Base-by-base conservation (phyloP, 2,113 vertebrate species). In the Garra rufa region DNA sequence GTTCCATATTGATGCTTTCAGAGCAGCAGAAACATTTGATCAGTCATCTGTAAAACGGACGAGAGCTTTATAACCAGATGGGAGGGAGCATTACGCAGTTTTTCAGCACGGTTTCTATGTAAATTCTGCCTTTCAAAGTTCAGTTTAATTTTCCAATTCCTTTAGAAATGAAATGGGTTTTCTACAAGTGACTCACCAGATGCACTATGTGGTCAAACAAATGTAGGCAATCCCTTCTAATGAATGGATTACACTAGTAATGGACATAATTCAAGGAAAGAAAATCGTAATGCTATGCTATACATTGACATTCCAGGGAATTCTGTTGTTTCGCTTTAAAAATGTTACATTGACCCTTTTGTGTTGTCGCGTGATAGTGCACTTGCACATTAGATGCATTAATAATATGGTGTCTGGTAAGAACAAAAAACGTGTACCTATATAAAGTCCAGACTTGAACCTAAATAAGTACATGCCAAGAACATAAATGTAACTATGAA, bases 1-100 rank as follows among this genome's bases (percentile, higher is more conserved):
- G 19, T 44, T 46, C 75, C 83, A 85, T 87, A 21, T 9, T 83
- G 30, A 30, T 82, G 43, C 15, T 55, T 30, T 28, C 41, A 11
- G 10, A 30, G 11, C 57, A 9, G 61, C 28, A 43, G 34, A 34
- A 77, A 4, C 26, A 3, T 30, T 59, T 70, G 34, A 73, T 34
- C 50, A 17, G 41, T 38, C 21, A 46, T 30, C 46, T 26, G 15
- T 21, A 21, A 17, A 24, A 7, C 14, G 9, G 70, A 11, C 13
- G 2, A 7, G 52, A n/a, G 14, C 61, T 11, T 86, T 73, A 50
- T 78, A 79, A 52, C 9, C 0, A 34, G n/a, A 38, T 4, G 82
- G 85, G 81, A 73, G 26, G 70, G 41, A 21, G 1, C 24, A 28
- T 6, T 17, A 13, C 2, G 1, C 41, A 41, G 14, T 76, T 38